Evolutionary conservation across 2,888 invertebrate species (phyloP), one percentile per base, ranked within the genome.

Genomic region (Amphipoea lucens): DNA sequence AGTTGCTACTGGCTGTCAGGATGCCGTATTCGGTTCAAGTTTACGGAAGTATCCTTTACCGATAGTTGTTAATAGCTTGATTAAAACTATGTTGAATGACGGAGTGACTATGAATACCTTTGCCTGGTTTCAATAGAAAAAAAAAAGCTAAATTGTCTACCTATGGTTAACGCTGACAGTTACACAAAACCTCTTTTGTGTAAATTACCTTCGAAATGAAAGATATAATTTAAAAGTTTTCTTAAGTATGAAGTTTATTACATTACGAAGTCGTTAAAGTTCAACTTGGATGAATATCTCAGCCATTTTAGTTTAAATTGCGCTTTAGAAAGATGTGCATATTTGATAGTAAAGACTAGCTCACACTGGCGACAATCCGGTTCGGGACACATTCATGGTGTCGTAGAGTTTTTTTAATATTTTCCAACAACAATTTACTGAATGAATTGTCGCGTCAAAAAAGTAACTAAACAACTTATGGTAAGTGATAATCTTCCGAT

Each of bases 361-460:
- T 71, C 71, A 87, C 76, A 87, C 76, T 63, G 23, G 17, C 54
- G 62, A 66, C 48, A 83, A 77, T 70, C 87, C 80, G 51, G 85
- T 85, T 80, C 6, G 29, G 9, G 45, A 45, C 57, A 85, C 87
- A 84, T 84, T 84, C 84, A 84, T 79, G 51, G 17, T 74, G 40
- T 69, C 66, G 29, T 40, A 20, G 7, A 65, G 20, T 36, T 60
- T 72, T 57, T 60, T 60, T n/a, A 5, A 23, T 70, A 70, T 77
- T 73, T 78, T 75, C 45, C 48, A 45, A 54, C 51, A 66, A 74
- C 6, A 40, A 1, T n/a, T 70, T 88, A 71, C 57, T 88, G 88
- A 88, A 88, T 88, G 88, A 89, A 80, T 65, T 72, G 74, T 63
- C 88, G 62, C 80, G 72, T 75, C 72, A 80, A 83, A 77, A 84